Evolutionary conservation across 2,797 vertebrate genomes (phyloP).

Genomic region (Phyllotis vaccarum): DNA sequence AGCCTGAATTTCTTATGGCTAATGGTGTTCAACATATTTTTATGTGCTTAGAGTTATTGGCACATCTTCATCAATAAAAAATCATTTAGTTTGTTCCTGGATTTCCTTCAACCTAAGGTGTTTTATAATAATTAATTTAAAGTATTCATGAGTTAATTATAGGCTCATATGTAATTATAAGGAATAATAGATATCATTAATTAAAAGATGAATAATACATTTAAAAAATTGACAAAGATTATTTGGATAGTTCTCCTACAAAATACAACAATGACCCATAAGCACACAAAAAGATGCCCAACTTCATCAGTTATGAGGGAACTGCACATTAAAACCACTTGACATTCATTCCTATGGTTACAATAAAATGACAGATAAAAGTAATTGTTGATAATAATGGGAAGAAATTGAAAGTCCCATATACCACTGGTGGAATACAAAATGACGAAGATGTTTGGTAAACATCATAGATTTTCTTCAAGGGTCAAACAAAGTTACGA

Average conservation of each 20-base stretch:
- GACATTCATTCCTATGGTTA: not conserved
- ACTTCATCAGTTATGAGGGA: not conserved
- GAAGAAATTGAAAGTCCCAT: not conserved
- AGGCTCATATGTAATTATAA: not conserved
- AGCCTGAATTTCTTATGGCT: not conserved
- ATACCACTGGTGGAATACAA: not conserved
- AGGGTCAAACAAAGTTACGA: not conserved
- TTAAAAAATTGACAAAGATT: not conserved
- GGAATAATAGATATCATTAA: constrained; percentile 16
- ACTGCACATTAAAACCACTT: not conserved
- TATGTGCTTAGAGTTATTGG: not conserved
- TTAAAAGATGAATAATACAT: not conserved
- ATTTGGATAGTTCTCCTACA: constrained; percentile 31
- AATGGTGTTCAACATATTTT: not conserved
- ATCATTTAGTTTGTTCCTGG: not conserved
- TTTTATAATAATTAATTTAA: constrained; percentile 37
- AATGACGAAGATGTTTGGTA: not conserved
- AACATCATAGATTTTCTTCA: not conserved
- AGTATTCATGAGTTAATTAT: not conserved
- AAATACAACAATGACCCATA: not conserved
- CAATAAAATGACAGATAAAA: not conserved
- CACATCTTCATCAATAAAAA: not conserved
- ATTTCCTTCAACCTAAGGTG: not conserved
- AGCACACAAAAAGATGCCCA: not conserved
- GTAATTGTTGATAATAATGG: not conserved